A percentile compares a stretch with the other conserved stretches of the same genome.
phyloP scores from a whole-genome alignment of 2,113 vertebrate species.

The Acinonyx jubatus region DNA sequence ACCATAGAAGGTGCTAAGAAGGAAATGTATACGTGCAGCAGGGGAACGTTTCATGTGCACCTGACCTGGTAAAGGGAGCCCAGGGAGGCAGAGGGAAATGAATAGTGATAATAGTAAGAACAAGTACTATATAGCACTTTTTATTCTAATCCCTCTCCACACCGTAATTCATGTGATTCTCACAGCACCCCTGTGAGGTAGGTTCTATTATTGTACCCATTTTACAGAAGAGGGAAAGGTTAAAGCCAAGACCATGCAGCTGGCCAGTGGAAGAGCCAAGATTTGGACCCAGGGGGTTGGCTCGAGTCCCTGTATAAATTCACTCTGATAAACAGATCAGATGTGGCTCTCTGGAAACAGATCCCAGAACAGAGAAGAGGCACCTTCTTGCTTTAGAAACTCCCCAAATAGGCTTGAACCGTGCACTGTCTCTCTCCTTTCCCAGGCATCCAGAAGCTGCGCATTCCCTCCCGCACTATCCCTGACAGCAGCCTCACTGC shows the following conservation, averaged over 20 bases:
- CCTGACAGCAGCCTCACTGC: neutral
- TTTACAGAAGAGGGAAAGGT: neutral
- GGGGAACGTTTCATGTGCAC: neutral
- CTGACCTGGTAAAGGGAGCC: neutral
- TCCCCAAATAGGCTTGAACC: neutral
- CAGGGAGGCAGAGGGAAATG: neutral
- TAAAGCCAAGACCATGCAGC: neutral
- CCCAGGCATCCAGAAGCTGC: neutral
- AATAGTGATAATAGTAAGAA: neutral
- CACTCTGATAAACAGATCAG: neutral
- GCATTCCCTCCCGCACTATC: neutral
- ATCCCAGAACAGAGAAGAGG: neutral
- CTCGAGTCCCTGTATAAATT: neutral
- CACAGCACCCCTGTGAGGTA: neutral
- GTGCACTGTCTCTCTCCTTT: neutral
- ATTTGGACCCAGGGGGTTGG: neutral
- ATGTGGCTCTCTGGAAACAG: neutral
- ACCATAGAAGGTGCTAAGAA: neutral
- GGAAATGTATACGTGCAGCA: neutral
- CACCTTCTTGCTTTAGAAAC: neutral
- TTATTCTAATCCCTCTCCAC: neutral
- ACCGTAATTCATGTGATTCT: neutral
- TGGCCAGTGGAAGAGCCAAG: neutral
- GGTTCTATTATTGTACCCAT: neutral
- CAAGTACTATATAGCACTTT: neutral